These are phyloP conservation scores for Melikaiella ostensackeni DNA, from an alignment of 2,888 invertebrate genomes.

Conservation along the genomic window DNA sequence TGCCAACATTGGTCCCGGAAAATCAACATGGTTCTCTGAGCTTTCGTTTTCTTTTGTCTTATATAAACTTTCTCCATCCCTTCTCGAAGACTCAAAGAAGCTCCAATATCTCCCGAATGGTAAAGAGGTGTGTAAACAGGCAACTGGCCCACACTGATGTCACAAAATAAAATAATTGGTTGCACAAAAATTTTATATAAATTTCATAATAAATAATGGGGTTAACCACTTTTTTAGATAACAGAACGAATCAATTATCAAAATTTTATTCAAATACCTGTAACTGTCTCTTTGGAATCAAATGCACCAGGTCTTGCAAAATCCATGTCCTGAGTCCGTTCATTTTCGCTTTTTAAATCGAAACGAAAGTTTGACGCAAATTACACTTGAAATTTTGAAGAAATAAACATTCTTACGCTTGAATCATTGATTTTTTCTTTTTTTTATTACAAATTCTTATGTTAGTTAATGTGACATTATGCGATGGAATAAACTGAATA, in stretches of 20 bases:
- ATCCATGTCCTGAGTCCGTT: slow-evolving; percentile 36
- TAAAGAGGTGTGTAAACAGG: slow-evolving; percentile 15
- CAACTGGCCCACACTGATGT: not conserved
- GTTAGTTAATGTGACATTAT: slow-evolving; percentile 1
- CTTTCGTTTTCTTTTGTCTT: slow-evolving; percentile 19
- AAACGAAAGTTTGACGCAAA: not conserved
- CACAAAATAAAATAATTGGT: not conserved
- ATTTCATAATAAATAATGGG: no score
- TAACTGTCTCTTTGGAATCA: slow-evolving; percentile 31
- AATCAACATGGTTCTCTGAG: slow-evolving; percentile 9
- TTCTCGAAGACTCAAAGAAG: slow-evolving; percentile 23
- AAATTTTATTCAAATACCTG: slow-evolving; percentile 35
- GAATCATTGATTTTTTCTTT: not conserved
- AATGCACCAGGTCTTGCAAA: slow-evolving; percentile 33
- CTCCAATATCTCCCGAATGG: slow-evolving; percentile 27
- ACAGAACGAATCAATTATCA: not conserved
- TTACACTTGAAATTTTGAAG: slow-evolving; percentile 20
- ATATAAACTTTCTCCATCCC: slow-evolving; percentile 16
- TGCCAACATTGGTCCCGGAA: not conserved
- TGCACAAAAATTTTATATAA: not conserved
- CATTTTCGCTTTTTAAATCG: slow-evolving; percentile 37
- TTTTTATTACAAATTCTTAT: not conserved
- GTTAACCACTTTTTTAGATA: not conserved
- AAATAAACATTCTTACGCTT: not conserved
- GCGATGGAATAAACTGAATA: not conserved